Evolutionary conservation across 2,888 invertebrate genomes (phyloP), one percentile per base, ranked within the genome.

Genomic region (Acanthopleura granulata): DNA sequence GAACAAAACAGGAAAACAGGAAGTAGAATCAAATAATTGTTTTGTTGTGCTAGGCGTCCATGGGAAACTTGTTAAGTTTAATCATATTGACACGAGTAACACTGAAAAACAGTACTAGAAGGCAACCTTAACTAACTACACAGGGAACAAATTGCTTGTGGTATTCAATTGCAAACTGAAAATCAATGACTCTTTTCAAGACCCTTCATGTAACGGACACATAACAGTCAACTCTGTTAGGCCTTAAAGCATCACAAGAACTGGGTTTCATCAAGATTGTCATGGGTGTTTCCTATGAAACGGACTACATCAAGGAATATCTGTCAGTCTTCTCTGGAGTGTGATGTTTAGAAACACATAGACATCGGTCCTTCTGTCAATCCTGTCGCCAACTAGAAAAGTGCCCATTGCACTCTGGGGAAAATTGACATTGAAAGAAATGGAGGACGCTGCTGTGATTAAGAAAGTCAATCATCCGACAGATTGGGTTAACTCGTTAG

Each of bases 401-500:
- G 62, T 74, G 22, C 75, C 75, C 0, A 25, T 22, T 74, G 75
- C 75, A 29, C 73, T 71, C 22, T 25, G 25, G 27, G 6, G 12
- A 11, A 74, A 74, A 29, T 49, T 74, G 12, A 62, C 30, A 40
- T 40, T 75, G 18, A n/a, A 72, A 29, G 57, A 61, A 27, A 74
- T 74, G 74, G 72, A 74, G 29, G n/a, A 49, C 12, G 11, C 11
- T n/a, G 71, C 49, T 16, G 74, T 74, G 6, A 71, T 74, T 30
- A 22, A 29, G 18, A 69, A 69, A 30, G 75, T 75, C 0, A 29
- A 72, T 49, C 61, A 72, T 30, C 75, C 75, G 14, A 75, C 75
- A 16, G 74, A 75, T 22, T 74, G 75, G 75, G 61, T 75, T 11
- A 73, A 51, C 40, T 50, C 75, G n/a, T 29, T 75, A 27, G 75